Evolutionary conservation across 2,797 vertebrate species (phyloP).

Genomic region (Lithobates pipiens): DNA sequence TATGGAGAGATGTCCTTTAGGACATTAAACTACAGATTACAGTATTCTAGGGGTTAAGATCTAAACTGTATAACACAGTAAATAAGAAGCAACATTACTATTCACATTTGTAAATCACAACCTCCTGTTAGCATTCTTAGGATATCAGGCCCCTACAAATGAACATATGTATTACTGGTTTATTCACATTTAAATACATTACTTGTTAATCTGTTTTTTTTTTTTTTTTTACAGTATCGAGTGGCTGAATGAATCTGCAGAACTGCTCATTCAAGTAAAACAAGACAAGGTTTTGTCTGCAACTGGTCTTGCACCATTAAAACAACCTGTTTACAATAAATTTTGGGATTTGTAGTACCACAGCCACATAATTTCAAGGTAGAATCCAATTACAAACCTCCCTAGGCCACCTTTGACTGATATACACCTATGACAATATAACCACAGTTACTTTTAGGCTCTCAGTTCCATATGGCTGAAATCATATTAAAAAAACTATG

Average conservation of each 20-base stretch:
- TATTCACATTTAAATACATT: neutral
- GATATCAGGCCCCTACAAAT: slow-evolving; percentile 5
- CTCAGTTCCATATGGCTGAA: too few relatives aligned
- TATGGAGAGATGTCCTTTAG: too few relatives aligned
- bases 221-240: neutral
- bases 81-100: neutral
- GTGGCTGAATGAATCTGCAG: neutral
- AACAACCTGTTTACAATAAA: neutral
- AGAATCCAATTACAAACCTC: too few relatives aligned
- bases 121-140: neutral
- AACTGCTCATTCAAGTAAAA: neutral
- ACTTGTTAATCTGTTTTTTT: neutral
- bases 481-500: too few relatives aligned
- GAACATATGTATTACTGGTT: slow-evolving; percentile 1
- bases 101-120: neutral
- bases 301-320: neutral
- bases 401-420: too few relatives aligned
- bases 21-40: too few relatives aligned
- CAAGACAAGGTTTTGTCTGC: neutral
- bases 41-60: neutral
- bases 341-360: too few relatives aligned
- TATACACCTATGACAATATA: too few relatives aligned
- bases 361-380: too few relatives aligned
- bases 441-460: too few relatives aligned
- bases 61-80: neutral